Base-by-base conservation (phyloP, 2,888 invertebrate genomes). In the Hypomecis atomaria region DNA sequence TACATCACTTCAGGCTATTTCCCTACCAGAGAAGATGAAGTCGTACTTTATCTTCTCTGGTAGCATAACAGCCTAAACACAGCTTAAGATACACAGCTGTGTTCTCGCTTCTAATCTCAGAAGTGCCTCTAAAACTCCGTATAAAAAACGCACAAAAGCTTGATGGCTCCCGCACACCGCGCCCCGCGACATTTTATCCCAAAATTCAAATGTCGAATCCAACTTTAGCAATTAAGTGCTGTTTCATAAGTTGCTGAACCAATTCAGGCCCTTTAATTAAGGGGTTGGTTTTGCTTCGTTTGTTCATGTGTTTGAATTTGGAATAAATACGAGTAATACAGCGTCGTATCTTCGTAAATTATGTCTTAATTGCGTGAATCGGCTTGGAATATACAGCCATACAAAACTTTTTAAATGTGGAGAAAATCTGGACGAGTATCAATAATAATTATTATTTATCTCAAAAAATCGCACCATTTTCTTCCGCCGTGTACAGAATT, bases 61-160 rank as follows among this genome's bases (percentile, higher is more conserved):
- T 33, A 10, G 9, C 52, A 52, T 6, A 9, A 4, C 40, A 48
- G 49, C 40, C 9, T 52, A 33, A 4, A 48, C 57, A 5, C 40
- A 40, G n/a, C 52, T 57, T 48, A n/a, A 47, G 34, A 55, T 49
- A 57, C 50, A 61, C 54, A 53, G 62, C 59, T 62, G 65, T 66
- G 55, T 34, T 55, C 47, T 33, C 60, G 48, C 57, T 65, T 71
- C 65, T 70, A 77, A 75, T 75, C 69, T 70, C 69, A 67, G 62
- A 71, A 75, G 71, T 72, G 73, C 62, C 69, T 69, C 61, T 70
- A 65, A 70, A 76, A 61, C 57, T 58, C 43, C 66, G 54, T 53
- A 48, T 62, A 62, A 65, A 63, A 68, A 62, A 65, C 59, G 38
- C 60, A 60, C 60, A 71, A 72, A 72, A 64, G 65, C 57, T 56